Evolutionary conservation across 2,888 invertebrate genomes (phyloP), one percentile per base, ranked within the genome.

Genomic region (Shargacucullia verbasci): DNA sequence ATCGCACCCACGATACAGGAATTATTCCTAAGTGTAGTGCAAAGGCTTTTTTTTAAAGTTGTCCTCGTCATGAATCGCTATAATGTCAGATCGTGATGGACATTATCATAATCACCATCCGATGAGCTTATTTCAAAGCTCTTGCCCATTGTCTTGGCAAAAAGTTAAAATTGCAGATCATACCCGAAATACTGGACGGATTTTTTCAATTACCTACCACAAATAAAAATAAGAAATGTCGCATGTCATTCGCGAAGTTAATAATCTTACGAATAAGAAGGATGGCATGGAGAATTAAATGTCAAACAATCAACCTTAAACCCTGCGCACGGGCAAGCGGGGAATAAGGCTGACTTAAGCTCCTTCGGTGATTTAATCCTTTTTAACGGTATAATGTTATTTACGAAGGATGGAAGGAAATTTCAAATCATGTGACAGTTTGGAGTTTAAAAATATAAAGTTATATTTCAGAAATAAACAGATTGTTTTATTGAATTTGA

Each of bases 361-460:
- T 61, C 40, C 58, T 11, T 58, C 63, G 49, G 55, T 70, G 67
- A 62, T 74, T 62, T 72, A 76, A 76, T 76, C 77, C 75, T 67
- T 70, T 76, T 74, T 76, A 76, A 71, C 76, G 74, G 76, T 76
- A 64, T 70, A 59, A 70, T 67, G 54, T 59, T 74, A 64, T 73
- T 76, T 73, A 74, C 45, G 55, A 53, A 58, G 13, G 15, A 46
- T 55, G 43, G 50, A 59, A 52, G 45, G 68, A 56, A 67, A 48
- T 64, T 43, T 52, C 54, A 35, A 14, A 46, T 71, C 43, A 60
- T 49, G 38, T 63, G 69, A 69, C 62, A 62, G 47, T 37, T 44
- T 43, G 38, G 45, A 44, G 41, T 25, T 70, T 49, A 31, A 34
- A 34, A 9, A n/a, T 45, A 34, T 56, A n/a, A 52, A 44, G 27